Evolutionary conservation across 2,113 vertebrate genomes (phyloP), one percentile per base, ranked within the genome.

Genomic region (Pteruthius melanotis): DNA sequence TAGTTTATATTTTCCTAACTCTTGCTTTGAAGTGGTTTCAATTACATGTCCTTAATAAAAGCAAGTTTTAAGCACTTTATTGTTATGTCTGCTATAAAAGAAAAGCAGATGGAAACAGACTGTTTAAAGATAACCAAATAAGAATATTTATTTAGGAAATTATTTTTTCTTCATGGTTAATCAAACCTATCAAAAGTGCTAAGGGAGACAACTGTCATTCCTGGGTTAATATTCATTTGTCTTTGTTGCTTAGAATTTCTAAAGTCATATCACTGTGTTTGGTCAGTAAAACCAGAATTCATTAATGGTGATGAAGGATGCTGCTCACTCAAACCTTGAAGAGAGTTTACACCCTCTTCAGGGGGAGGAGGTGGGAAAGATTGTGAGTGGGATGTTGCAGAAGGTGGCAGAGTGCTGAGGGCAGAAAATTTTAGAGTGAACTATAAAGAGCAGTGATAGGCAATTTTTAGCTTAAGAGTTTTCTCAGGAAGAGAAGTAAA

Each of bases 11-110:
- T 93, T 93, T 90, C 31, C 56, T 89, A 71, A 90, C 6, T 66
- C 54, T 77, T 31, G 5, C 85, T 96, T 93, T 96, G 87, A 93
- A 91, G 82, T n/a, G 39, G 78, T 95, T 93, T 95, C 75, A 70
- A 30, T 91, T 94, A 44, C 22, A 0, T 54, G 59, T 15, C 74
- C 54, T 92, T 52, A 70, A 75, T 50, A 83, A 83, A 91, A 88
- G 24, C 17, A 80, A 70, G 44, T 88, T 87, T 95, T 94, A 95
- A 88, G 9, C 6, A 2, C 33, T 17, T 78, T 63, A 50, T 89
- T 96, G 53, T 93, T 94, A 90, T 92, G 92, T 90, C 87, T 90
- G 24, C 52, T 90, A 45, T 77, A 70, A 95, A 97, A 88, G 63
- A 83, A 90, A 94, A 88, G 35, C 82, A 93, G 87, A 94, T 83